A percentile compares a stretch with the other conserved stretches of the same genome.
phyloP scores from a whole-genome alignment of 37 sponge, comb jelly and placozoan species.

The Beroe forskalii region DNA sequence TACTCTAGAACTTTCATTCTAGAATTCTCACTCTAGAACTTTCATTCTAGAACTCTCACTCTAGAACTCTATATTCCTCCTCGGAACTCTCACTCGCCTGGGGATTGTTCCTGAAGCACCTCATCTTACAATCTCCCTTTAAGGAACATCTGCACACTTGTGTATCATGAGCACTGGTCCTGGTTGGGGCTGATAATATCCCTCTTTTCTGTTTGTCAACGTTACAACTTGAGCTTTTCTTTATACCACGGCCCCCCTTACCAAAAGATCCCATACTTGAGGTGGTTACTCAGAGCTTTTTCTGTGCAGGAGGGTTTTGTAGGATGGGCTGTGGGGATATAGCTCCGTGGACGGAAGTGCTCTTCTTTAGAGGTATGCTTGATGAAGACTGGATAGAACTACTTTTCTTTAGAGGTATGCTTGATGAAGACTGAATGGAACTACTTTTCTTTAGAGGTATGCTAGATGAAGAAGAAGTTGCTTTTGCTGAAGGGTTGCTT shows the following conservation, averaged over 20 bases:
- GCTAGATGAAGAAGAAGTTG: not conserved
- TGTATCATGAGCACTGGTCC: too few relatives aligned
- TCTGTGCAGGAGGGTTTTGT: not conserved
- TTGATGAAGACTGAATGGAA: not conserved
- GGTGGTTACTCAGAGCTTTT: not conserved
- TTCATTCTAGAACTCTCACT: too few relatives aligned
- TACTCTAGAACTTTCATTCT: too few relatives aligned
- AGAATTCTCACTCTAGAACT: too few relatives aligned
- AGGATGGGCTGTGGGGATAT: not conserved
- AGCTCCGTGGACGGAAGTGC: not conserved
- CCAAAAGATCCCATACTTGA: slow-evolving; percentile 29
- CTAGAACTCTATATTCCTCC: too few relatives aligned
- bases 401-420: not conserved
- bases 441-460: not conserved
- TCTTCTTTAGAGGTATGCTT: not conserved
- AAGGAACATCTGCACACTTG: not conserved
- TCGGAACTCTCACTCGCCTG: too few relatives aligned
- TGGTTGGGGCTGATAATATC: not conserved
- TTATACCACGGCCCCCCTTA: not conserved
- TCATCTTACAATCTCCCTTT: not conserved
- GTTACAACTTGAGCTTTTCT: not conserved
- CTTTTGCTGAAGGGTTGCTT: not conserved
- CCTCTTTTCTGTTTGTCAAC: not conserved
- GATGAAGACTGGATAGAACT: not conserved
- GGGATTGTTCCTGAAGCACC: not conserved